A percentile compares a stretch with the other conserved stretches of the same genome.
These are phyloP conservation scores for Oryzias curvinotus DNA, from an alignment of 2,113 vertebrate genomes.

Conservation along the genomic window DNA sequence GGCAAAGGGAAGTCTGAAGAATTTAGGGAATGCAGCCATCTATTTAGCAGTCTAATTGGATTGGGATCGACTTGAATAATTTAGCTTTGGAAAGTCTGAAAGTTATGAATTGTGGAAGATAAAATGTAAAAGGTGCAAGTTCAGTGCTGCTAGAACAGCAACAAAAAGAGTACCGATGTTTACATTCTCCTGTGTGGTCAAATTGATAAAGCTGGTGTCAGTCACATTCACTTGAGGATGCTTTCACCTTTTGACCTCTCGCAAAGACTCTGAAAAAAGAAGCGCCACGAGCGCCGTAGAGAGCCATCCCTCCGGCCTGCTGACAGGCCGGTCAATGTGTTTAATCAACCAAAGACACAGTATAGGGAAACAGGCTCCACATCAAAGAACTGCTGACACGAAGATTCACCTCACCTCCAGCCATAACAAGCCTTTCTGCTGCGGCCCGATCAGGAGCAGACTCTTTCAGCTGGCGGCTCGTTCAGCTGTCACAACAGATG, in stretches of 20 bases:
- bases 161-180: constrained; percentile 25
- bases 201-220: constrained; percentile 35
- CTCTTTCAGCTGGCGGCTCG: too few relatives aligned
- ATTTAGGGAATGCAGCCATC: constrained; percentile 42
- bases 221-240: constrained; percentile 2
- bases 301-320: constrained; percentile 46
- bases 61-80: constrained; percentile 12
- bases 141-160: constrained; percentile 14
- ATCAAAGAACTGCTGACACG: constrained; percentile 59
- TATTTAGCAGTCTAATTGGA: constrained; percentile 52
- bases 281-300: constrained; percentile 23
- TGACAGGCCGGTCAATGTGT: constrained; percentile 67
- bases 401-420: constrained; percentile 50
- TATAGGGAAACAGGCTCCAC: constrained; percentile 51
- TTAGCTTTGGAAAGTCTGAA: constrained; percentile 12
- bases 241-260: constrained; percentile 20
- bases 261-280: constrained; percentile 25
- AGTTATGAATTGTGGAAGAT: neutral
- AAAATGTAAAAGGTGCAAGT: constrained; percentile 4
- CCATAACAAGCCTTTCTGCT: constrained; percentile 34
- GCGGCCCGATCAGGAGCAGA: constrained; percentile 17
- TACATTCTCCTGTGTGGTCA: constrained; percentile 20
- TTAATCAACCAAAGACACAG: constrained; percentile 64
- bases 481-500: neutral
- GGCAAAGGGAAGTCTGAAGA: constrained; percentile 25